A percentile compares a stretch with the other conserved stretches of the same genome.
Evolutionary conservation across 2,888 invertebrate species (phyloP).

Genomic region (Yponomeuta cagnagella): DNA sequence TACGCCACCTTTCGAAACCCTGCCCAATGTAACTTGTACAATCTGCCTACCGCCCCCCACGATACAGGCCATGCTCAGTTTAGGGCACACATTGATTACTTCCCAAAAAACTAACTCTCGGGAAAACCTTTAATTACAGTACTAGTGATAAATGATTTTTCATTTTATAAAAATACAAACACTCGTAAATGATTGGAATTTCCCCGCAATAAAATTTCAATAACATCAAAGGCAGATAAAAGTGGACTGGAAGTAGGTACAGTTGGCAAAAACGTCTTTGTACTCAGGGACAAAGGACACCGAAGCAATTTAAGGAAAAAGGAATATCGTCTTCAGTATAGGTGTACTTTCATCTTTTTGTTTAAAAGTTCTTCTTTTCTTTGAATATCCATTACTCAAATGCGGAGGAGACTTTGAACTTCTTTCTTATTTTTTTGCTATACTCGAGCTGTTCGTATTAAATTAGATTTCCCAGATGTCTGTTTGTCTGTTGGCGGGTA

Average conservation of each 20-base stretch:
- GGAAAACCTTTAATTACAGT: too few relatives aligned
- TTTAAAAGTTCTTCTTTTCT: slow-evolving; percentile 1
- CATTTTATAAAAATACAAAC: neutral
- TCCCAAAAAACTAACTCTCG: too few relatives aligned
- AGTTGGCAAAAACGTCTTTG: neutral
- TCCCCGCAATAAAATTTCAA: neutral
- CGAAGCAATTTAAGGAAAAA: neutral
- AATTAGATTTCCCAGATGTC: too few relatives aligned
- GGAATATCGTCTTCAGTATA: neutral
- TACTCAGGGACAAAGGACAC: neutral
- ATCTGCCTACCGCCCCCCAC: too few relatives aligned
- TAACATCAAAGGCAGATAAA: neutral
- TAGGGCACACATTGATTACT: too few relatives aligned
- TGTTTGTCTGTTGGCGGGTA: too few relatives aligned
- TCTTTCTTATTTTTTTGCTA: neutral
- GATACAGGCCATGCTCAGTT: too few relatives aligned
- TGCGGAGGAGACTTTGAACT: neutral
- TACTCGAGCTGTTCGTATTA: neutral
- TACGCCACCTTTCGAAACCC: too few relatives aligned
- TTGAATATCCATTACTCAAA: neutral
- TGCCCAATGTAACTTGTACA: too few relatives aligned
- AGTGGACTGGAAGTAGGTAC: neutral
- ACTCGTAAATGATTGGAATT: neutral
- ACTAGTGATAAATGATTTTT: too few relatives aligned
- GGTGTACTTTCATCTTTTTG: neutral